A percentile compares a stretch with the other conserved stretches of the same genome.
phyloP scores from a whole-genome alignment of 2,113 vertebrate species.

The Polypterus senegalus region DNA sequence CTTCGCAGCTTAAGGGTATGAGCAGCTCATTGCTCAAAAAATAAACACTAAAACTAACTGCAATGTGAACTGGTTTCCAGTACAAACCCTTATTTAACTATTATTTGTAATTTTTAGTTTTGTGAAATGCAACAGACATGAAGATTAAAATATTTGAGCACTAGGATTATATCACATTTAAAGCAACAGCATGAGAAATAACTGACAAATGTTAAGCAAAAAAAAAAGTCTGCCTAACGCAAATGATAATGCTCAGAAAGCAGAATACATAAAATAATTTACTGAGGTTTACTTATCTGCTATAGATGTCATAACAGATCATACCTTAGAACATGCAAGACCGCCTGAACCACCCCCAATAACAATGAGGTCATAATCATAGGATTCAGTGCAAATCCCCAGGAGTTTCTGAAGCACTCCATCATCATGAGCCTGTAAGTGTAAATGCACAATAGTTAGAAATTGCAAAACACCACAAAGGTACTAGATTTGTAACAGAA shows the following conservation, averaged over 20 bases:
- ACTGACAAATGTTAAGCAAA: too few species aligned
- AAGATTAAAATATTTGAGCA: too few species aligned
- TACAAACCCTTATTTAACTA: too few species aligned
- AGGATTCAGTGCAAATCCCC: constrained; percentile 32
- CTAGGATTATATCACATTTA: too few species aligned
- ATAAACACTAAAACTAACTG: too few species aligned
- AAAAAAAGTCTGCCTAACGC: neutral
- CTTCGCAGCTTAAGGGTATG: too few species aligned
- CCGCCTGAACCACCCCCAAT: constrained; percentile 92
- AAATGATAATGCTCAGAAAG: neutral
- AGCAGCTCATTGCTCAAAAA: too few species aligned
- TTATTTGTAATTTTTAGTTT: too few species aligned
- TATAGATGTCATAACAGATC: neutral
- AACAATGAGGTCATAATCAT: constrained; percentile 86
- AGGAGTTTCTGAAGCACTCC: constrained; percentile 75
- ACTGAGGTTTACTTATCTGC: neutral
- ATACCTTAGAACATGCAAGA: constrained; percentile 89
- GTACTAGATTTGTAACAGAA: neutral
- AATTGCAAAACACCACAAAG: neutral
- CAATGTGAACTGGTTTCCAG: too few species aligned
- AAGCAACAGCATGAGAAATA: too few species aligned
- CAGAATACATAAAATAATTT: neutral
- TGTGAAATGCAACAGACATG: too few species aligned
- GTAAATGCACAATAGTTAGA: neutral
- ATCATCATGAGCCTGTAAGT: constrained; percentile 62